Evolutionary conservation across 2,797 vertebrate species (phyloP).

Genomic region (Halcyon smyrnensis): DNA sequence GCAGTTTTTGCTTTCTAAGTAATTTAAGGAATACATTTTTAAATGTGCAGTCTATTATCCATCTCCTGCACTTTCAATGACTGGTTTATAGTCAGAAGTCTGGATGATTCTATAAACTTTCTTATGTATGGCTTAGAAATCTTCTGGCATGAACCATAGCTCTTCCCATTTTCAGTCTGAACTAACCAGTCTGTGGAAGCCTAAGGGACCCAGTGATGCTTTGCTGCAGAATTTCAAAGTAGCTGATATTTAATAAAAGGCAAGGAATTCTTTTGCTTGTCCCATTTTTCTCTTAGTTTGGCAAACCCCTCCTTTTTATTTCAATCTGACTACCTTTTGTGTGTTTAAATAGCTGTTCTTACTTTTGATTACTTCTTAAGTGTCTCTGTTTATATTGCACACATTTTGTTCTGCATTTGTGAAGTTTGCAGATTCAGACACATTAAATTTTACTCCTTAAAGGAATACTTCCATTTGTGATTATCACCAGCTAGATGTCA

Average conservation of each 20-base stretch:
- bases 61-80: accelerated
- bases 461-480: background rate
- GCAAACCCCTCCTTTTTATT: background rate
- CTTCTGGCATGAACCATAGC: background rate
- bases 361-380: background rate
- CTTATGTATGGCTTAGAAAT: background rate
- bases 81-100: background rate
- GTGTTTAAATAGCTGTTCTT: background rate
- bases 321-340: background rate
- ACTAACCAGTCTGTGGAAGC: background rate
- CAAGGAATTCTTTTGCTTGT: background rate
- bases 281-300: background rate
- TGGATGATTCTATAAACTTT: background rate
- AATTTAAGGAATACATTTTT: background rate
- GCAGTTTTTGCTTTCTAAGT: background rate
- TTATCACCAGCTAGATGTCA: background rate
- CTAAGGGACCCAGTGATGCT: background rate
- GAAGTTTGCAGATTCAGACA: background rate
- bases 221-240: background rate
- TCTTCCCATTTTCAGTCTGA: background rate
- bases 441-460: background rate
- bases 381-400: background rate
- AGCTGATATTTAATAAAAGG: background rate
- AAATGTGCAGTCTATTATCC: background rate
- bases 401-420: background rate